These are phyloP conservation scores for Prietella phreatophila DNA, from an alignment of 2,113 vertebrate species.

Conservation along the genomic window DNA sequence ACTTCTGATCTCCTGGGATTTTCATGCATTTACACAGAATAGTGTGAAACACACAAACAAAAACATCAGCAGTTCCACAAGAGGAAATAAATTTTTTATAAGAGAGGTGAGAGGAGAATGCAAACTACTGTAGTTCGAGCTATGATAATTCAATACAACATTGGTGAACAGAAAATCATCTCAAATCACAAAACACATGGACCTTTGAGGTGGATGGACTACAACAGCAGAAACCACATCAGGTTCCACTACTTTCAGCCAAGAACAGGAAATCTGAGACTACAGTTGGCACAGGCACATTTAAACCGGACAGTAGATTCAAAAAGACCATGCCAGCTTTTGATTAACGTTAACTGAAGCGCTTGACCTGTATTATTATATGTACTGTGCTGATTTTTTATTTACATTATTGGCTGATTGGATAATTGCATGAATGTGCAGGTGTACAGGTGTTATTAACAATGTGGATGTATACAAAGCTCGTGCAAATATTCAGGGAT, in stretches of 20 bases:
- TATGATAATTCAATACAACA: neutral
- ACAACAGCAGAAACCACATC: neutral
- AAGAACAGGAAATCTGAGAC: neutral
- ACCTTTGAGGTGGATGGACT: neutral
- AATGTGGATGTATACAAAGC: neutral
- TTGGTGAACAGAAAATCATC: neutral
- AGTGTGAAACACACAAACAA: neutral
- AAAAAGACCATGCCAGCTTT: neutral
- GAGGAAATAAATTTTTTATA: neutral
- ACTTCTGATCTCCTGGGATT: neutral
- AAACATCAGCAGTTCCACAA: neutral
- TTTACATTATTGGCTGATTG: neutral
- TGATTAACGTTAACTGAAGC: neutral
- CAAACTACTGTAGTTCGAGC: neutral
- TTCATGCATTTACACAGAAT: neutral
- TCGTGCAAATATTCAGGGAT: neutral
- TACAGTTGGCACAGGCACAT: neutral
- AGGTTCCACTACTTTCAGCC: neutral
- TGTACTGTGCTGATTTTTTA: neutral
- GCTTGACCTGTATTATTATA: neutral
- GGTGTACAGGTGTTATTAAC: neutral
- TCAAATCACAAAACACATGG: neutral
- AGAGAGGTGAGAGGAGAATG: neutral
- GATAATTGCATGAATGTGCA: neutral
- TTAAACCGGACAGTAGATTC: neutral